phyloP scores from a whole-genome alignment of 2,888 invertebrate species.

The Andrena camellia region DNA sequence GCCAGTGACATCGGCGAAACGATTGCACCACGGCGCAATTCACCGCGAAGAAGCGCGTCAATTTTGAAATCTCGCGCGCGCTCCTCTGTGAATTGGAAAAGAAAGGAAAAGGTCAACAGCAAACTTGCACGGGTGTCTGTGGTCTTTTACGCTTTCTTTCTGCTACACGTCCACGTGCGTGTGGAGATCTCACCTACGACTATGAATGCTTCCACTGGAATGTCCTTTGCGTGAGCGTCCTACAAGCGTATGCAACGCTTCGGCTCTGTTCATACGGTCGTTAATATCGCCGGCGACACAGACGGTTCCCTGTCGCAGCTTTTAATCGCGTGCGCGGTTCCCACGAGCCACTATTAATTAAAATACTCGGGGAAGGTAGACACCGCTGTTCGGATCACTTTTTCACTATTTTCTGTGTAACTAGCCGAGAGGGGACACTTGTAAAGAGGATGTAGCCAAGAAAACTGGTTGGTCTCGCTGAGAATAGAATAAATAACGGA shows the following conservation, averaged over 20 bases:
- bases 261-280: slow-evolving; percentile 50
- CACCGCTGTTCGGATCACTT: not conserved
- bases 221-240: slow-evolving; percentile 44
- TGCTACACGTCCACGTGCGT: not conserved
- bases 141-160: slow-evolving; percentile 34
- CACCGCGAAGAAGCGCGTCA: slow-evolving; percentile 16
- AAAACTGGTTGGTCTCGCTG: too few relatives aligned
- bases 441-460: too few relatives aligned
- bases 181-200: slow-evolving; percentile 5
- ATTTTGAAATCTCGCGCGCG: slow-evolving; percentile 38
- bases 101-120: slow-evolving; percentile 51
- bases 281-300: slow-evolving; percentile 50
- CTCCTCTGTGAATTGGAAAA: slow-evolving; percentile 4
- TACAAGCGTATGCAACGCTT: slow-evolving; percentile 24
- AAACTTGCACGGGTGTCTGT: not conserved
- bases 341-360: slow-evolving; percentile 40
- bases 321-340: slow-evolving; percentile 51
- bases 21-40: slow-evolving; percentile 41
- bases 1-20: slow-evolving; percentile 55
- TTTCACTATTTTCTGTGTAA: not conserved
- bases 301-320: slow-evolving; percentile 35
- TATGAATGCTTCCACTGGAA: slow-evolving; percentile 20
- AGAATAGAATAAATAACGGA: too few relatives aligned
- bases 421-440: too few relatives aligned
- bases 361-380: not conserved